phyloP scores from a whole-genome alignment of 2,797 vertebrate species.

The Sitta carolinensis region DNA sequence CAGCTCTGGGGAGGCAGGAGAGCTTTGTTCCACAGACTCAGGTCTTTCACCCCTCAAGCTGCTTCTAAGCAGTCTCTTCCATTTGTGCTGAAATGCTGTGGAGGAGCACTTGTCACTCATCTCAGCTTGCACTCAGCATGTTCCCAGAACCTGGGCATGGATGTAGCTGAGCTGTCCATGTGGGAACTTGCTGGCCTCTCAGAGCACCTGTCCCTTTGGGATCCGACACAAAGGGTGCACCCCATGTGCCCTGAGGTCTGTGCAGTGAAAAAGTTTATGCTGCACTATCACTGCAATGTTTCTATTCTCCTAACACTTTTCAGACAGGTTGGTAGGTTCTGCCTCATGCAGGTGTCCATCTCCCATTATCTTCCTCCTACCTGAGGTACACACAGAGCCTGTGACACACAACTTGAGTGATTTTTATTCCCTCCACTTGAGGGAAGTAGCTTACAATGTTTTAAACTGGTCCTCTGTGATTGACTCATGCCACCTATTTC shows the following conservation, averaged over 20 bases:
- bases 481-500: conserved; percentile 34
- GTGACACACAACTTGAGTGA: background rate
- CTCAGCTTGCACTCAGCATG: background rate
- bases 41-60: background rate
- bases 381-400: background rate
- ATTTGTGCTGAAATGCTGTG: background rate
- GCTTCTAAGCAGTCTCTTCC: background rate
- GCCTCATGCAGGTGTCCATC: background rate
- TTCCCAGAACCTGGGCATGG: background rate
- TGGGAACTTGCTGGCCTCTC: background rate
- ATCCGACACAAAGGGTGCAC: background rate
- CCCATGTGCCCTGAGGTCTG: background rate
- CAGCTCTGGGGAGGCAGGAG: background rate
- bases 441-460: conserved; percentile 57
- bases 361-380: background rate
- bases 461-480: background rate
- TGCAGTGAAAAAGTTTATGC: background rate
- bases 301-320: background rate
- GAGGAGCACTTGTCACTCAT: background rate
- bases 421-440: conserved; percentile 63
- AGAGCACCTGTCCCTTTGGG: background rate
- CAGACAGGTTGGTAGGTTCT: background rate
- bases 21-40: background rate
- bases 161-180: background rate
- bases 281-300: background rate